Evolutionary conservation across 2,113 vertebrate genomes (phyloP).

Genomic region (Ciconia boyciana): DNA sequence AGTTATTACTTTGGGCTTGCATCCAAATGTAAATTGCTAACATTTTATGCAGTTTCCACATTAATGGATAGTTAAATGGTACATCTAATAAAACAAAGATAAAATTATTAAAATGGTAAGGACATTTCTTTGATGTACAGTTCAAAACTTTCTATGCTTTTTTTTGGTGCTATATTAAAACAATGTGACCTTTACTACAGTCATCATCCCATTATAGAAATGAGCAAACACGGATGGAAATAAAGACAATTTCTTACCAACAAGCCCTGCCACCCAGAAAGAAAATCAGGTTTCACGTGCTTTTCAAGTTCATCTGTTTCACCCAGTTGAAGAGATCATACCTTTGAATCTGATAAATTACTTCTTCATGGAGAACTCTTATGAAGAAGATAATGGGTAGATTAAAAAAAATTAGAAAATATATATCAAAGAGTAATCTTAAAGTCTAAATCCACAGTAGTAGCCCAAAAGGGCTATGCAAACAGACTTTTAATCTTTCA

Average conservation of each 20-base stretch:
- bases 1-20: not conserved
- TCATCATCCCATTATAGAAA: not conserved
- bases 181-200: not conserved
- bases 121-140: not conserved
- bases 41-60: not conserved
- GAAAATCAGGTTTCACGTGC: not conserved
- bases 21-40: not conserved
- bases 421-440: not conserved
- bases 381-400: not conserved
- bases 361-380: not conserved
- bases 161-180: not conserved
- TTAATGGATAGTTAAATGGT: not conserved
- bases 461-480: not conserved
- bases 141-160: not conserved
- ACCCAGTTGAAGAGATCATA: not conserved
- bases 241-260: slow-evolving; percentile 14
- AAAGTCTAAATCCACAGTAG: not conserved
- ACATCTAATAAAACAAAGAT: not conserved
- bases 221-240: slow-evolving; percentile 3
- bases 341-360: not conserved
- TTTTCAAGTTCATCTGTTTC: not conserved
- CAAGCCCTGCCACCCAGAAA: not conserved
- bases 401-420: not conserved
- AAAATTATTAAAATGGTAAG: not conserved
- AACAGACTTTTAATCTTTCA: not conserved